Conservation (phyloP, 2,113 vertebrate genomes). For the Butorides virescens region DNA sequence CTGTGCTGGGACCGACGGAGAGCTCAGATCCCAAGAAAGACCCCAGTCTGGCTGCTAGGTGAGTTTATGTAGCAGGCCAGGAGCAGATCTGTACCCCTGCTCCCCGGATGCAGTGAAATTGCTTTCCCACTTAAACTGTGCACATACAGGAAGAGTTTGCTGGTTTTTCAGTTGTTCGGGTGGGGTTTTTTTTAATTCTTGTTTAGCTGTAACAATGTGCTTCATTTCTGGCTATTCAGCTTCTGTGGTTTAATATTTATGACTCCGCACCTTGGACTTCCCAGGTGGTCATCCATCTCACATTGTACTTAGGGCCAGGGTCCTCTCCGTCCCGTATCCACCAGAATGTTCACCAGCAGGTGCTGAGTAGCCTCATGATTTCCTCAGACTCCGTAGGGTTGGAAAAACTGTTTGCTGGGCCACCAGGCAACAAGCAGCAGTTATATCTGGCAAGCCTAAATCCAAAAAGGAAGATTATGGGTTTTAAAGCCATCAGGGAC, state of each 20-base stretch:
- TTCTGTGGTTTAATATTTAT: not conserved
- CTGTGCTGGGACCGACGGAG: not conserved
- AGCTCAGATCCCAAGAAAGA: not conserved
- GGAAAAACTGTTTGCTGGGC: conserved; percentile 2
- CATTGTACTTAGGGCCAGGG: not conserved
- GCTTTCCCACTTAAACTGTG: not conserved
- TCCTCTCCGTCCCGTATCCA: not conserved
- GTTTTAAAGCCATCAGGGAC: not conserved
- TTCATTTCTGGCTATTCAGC: not conserved
- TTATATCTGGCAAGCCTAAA: not conserved
- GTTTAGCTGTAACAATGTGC: not conserved
- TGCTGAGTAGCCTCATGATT: not conserved
- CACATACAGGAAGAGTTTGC: not conserved
- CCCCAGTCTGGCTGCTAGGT: not conserved
- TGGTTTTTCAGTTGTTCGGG: too few relatives aligned
- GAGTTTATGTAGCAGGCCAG: not conserved
- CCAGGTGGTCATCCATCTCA: not conserved
- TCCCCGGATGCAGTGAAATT: not conserved
- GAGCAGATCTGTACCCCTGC: not conserved
- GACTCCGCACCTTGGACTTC: not conserved
- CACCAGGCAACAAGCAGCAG: not conserved
- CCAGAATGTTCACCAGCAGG: not conserved
- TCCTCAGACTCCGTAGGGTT: not conserved
- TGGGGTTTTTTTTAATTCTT: not conserved
- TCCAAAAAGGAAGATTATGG: not conserved